Percentiles rank a stretch among this genome's conserved stretches.
Evolutionary conservation across 2,113 vertebrate genomes (phyloP).

Genomic region (Pollachius pollachius): DNA sequence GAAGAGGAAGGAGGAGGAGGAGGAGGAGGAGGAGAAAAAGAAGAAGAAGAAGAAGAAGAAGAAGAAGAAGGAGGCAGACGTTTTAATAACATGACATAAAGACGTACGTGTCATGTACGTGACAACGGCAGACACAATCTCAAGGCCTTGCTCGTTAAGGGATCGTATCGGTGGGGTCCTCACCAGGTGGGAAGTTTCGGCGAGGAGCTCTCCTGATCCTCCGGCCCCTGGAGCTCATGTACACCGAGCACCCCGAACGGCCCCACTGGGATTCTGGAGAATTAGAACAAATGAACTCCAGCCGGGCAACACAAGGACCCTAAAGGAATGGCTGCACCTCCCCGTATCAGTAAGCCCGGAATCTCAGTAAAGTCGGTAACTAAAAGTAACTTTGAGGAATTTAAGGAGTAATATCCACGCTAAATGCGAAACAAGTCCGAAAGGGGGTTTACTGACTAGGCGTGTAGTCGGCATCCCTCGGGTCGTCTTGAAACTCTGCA

Average conservation of each 20-base stretch:
- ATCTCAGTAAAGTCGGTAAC: too few species aligned
- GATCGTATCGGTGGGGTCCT: constrained; percentile 7
- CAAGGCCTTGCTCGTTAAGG: neutral
- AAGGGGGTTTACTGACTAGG: constrained; percentile 58
- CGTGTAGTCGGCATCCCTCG: constrained; percentile 64
- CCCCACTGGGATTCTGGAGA: constrained; percentile 60
- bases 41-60: too few species aligned
- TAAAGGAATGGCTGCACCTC: neutral
- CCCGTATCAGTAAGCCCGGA: too few species aligned
- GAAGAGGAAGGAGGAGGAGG: constrained; percentile 4
- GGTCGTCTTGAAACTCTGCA: constrained; percentile 62
- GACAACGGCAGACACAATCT: too few species aligned
- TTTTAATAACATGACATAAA: too few species aligned
- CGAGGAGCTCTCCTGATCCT: constrained; percentile 62
- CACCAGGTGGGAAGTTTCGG: constrained; percentile 58
- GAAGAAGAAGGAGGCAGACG: too few species aligned
- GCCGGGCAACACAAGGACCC: neutral
- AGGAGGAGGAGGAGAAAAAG: too few species aligned
- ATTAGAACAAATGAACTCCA: neutral
- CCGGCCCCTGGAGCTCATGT: constrained; percentile 69
- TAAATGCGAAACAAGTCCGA: neutral
- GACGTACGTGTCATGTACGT: too few species aligned
- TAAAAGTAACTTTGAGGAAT: too few species aligned
- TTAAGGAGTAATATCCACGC: too few species aligned
- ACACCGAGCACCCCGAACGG: constrained; percentile 43